Conservation (phyloP, 2,888 invertebrate species). For the Callyntrura guangdongensis region DNA sequence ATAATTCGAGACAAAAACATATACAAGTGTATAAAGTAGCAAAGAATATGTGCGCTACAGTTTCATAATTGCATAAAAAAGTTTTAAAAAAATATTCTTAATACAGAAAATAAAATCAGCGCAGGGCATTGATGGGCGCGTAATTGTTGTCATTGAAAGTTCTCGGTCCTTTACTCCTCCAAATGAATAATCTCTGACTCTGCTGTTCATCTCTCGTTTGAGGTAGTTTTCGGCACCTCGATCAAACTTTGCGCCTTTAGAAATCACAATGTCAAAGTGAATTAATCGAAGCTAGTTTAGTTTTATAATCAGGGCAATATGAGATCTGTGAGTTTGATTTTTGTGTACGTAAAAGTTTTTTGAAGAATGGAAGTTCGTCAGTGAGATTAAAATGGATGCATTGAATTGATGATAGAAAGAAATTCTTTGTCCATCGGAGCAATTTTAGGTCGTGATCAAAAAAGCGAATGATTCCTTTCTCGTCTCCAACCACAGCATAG, state of each 20-base stretch:
- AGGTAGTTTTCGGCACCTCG: constrained; percentile 51
- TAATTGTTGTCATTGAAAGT: constrained; percentile 81
- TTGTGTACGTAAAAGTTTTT: constrained; percentile 79
- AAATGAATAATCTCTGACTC: constrained; percentile 81
- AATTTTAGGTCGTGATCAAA: constrained; percentile 82
- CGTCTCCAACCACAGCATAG: constrained; percentile 82
- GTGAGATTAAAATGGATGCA: constrained; percentile 79
- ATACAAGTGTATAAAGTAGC: too few species aligned
- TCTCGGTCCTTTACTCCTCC: constrained; percentile 79
- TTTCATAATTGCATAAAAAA: too few species aligned
- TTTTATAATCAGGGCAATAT: too few species aligned
- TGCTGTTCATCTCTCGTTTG: constrained; percentile 69
- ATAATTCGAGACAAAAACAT: neutral
- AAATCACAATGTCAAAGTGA: neutral
- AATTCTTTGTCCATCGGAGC: constrained; percentile 80
- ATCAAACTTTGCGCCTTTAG: constrained; percentile 69
- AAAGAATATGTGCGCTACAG: too few species aligned
- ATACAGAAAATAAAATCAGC: constrained; percentile 81
- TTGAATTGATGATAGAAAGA: constrained; percentile 70
- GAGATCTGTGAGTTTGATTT: too few species aligned
- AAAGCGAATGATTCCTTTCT: constrained; percentile 81
- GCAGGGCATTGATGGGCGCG: constrained; percentile 72
- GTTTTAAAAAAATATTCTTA: constrained; percentile 32
- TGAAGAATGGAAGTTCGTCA: constrained; percentile 76
- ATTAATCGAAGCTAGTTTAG: neutral